Percentiles rank a stretch among this genome's conserved stretches.
Evolutionary conservation across 2,113 vertebrate species (phyloP).

Genomic region (Diadophis punctatus): DNA sequence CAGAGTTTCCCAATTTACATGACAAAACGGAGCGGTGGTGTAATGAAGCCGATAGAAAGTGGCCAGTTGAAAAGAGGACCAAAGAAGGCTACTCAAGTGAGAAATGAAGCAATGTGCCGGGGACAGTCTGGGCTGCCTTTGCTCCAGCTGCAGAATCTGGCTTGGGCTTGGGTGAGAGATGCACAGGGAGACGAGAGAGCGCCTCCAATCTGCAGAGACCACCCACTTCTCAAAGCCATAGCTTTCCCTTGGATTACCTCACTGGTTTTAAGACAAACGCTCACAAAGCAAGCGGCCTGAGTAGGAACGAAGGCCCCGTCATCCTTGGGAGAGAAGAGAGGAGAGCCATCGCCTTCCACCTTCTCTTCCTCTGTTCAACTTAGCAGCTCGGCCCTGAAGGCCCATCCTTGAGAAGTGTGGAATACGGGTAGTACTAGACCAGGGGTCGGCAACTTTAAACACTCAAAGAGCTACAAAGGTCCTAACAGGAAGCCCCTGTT

Average conservation of each 20-base stretch:
- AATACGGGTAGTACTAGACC: neutral
- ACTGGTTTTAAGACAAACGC: neutral
- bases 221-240: slow-evolving; percentile 64
- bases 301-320: neutral
- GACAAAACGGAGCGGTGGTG: slow-evolving; percentile 88
- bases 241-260: slow-evolving; percentile 48
- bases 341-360: neutral
- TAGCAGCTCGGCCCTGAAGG: neutral
- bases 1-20: slow-evolving; percentile 94
- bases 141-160: slow-evolving; percentile 75
- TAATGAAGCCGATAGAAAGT: slow-evolving; percentile 86
- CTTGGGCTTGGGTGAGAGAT: slow-evolving; percentile 44
- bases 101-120: slow-evolving; percentile 93
- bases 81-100: slow-evolving; percentile 99
- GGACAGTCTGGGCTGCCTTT: slow-evolving; percentile 67
- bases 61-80: slow-evolving; percentile 82
- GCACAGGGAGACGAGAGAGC: slow-evolving; percentile 35
- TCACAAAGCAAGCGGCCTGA: slow-evolving; percentile 20
- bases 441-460: too few species aligned
- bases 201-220: slow-evolving; percentile 65
- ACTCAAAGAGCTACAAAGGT: too few species aligned
- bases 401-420: fast-evolving
- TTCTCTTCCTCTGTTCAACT: neutral
- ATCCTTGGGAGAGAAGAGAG: neutral
- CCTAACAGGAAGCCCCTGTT: too few species aligned